phyloP scores from a whole-genome alignment of 2,888 invertebrate genomes.

The Stenoptilia bipunctidactyla region DNA sequence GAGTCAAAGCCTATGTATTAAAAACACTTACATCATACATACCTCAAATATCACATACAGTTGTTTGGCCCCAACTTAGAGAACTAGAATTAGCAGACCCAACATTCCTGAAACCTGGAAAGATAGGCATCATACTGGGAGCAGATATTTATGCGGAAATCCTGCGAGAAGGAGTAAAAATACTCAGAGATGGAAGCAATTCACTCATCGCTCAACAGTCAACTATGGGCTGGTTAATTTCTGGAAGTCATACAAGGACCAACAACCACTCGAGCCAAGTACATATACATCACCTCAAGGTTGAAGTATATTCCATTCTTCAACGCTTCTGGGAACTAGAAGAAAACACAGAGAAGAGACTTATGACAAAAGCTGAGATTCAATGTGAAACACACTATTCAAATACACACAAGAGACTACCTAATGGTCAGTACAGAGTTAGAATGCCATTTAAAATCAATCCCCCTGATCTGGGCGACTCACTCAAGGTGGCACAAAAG shows the following conservation, averaged over 20 bases:
- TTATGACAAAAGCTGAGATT: slow-evolving; percentile 7
- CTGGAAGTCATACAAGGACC: slow-evolving; percentile 3
- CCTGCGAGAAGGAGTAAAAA: slow-evolving; percentile 5
- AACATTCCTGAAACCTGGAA: slow-evolving; percentile 5
- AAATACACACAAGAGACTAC: slow-evolving; percentile 10
- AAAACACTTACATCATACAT: slow-evolving; percentile 10
- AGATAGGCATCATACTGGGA: slow-evolving; percentile 11
- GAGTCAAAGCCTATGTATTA: slow-evolving; percentile 15
- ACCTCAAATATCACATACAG: slow-evolving; percentile 6
- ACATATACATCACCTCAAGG: not conserved
- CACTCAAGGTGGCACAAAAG: slow-evolving; percentile 10
- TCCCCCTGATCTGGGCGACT: slow-evolving; percentile 10
- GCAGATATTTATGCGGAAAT: slow-evolving; percentile 10
- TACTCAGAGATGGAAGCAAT: slow-evolving; percentile 8
- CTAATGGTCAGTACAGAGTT: slow-evolving; percentile 11
- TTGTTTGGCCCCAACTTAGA: slow-evolving; percentile 4
- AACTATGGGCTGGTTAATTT: slow-evolving; percentile 17
- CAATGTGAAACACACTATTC: slow-evolving; percentile 10
- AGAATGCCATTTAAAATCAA: slow-evolving; percentile 3
- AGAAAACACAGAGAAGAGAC: slow-evolving; percentile 1
- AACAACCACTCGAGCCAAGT: not conserved
- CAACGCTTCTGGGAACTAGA: slow-evolving; percentile 16
- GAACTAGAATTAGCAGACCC: slow-evolving; percentile 10
- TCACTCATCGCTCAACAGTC: slow-evolving; percentile 14
- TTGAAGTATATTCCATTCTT: slow-evolving; percentile 9